phyloP scores from a whole-genome alignment of 2,113 vertebrate species.

The Vimba vimba region DNA sequence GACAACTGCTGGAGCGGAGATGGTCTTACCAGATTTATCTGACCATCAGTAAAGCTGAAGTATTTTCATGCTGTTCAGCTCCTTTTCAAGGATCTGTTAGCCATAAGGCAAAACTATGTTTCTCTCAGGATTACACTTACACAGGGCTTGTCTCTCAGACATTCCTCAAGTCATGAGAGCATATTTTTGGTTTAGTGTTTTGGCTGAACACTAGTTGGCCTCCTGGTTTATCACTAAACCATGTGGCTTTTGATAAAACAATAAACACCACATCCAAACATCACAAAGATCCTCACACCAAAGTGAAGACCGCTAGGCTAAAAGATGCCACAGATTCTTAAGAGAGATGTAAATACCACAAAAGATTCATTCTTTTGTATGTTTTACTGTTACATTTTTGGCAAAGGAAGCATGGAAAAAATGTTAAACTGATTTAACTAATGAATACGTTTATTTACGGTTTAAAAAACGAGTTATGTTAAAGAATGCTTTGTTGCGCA shows the following conservation, averaged over 20 bases:
- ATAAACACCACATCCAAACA: conserved; percentile 36
- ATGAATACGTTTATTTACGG: conserved; percentile 1
- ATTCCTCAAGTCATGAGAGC: conserved; percentile 38
- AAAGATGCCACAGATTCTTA: conserved; percentile 19
- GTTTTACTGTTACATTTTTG: conserved; percentile 5
- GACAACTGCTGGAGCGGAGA: conserved; percentile 22
- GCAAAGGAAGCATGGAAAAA: neutral
- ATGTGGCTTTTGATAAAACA: conserved; percentile 54
- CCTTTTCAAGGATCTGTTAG: conserved; percentile 25
- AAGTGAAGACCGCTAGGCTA: conserved; percentile 1
- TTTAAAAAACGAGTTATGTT: neutral
- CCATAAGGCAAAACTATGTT: conserved; percentile 26
- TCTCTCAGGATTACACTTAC: conserved; percentile 22
- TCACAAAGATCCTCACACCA: conserved; percentile 27
- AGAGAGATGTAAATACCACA: neutral
- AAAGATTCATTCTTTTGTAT: neutral
- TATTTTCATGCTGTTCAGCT: conserved; percentile 30
- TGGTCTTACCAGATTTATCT: conserved; percentile 50
- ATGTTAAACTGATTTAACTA: neutral
- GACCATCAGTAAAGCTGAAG: conserved; percentile 19
- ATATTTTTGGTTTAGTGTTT: conserved; percentile 34
- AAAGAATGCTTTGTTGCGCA: neutral
- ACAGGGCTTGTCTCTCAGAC: conserved; percentile 18
- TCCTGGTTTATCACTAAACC: conserved; percentile 45
- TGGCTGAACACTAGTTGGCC: conserved; percentile 30